These are phyloP conservation scores for Menura novaehollandiae DNA, from an alignment of 2,113 vertebrate species.

Conservation along the genomic window DNA sequence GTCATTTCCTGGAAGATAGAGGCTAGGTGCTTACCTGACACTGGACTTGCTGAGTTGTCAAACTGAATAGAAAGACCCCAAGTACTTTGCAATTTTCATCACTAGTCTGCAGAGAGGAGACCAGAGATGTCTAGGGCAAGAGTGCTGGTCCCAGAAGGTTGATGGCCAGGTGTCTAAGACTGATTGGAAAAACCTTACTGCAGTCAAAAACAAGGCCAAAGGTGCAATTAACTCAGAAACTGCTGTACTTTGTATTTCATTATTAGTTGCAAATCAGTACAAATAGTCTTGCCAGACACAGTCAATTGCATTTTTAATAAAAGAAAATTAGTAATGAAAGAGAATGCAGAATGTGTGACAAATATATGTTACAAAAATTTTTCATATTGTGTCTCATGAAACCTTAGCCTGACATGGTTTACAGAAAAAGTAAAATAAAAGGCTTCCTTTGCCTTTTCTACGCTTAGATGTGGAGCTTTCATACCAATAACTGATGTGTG, in stretches of 20 bases:
- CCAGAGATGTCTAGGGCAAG: background rate
- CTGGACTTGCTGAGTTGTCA: background rate
- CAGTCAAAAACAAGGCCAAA: constrained; percentile 39
- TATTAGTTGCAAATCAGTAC: constrained; percentile 48
- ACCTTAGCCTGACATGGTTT: background rate
- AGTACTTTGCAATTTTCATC: background rate
- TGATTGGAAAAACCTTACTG: constrained; percentile 9
- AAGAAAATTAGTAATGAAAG: constrained; percentile 37
- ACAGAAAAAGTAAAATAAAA: background rate
- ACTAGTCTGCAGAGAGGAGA: background rate
- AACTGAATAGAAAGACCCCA: background rate
- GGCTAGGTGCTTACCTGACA: background rate
- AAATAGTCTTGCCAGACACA: constrained; percentile 33
- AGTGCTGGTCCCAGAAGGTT: background rate
- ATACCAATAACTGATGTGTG: background rate
- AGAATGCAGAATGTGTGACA: background rate
- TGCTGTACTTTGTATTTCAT: constrained; percentile 43
- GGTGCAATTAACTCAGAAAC: constrained; percentile 49
- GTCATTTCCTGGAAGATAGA: background rate
- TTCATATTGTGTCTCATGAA: background rate
- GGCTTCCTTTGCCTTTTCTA: background rate
- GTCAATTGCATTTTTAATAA: constrained; percentile 40
- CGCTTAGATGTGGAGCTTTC: background rate
- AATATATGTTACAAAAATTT: background rate
- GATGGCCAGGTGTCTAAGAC: constrained; percentile 5